Percentiles rank a stretch among this genome's conserved stretches.
Evolutionary conservation across 1,140 invertebrate genomes (phyloP).

Genomic region (Euglossa dilemma): DNA sequence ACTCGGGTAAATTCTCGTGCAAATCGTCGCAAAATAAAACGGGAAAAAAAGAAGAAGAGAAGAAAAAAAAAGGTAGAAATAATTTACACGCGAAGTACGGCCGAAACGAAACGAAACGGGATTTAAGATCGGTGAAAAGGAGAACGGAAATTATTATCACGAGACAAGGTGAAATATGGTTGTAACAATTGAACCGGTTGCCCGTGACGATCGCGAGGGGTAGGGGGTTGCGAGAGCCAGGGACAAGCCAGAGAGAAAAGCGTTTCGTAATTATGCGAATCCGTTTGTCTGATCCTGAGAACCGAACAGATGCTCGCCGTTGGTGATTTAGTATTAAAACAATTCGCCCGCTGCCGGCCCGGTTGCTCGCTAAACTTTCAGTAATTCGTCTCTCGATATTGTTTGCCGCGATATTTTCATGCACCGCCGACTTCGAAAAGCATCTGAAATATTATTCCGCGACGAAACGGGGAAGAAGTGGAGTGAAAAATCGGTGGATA

Average conservation of each 20-base stretch:
- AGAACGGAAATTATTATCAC: background rate
- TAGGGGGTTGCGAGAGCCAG: background rate
- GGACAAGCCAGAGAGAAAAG: background rate
- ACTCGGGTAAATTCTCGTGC: too few species aligned
- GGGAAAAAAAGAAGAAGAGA: too few species aligned
- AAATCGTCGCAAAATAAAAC: too few species aligned
- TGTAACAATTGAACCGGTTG: slow-evolving; percentile 8
- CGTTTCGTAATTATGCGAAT: slow-evolving; percentile 53
- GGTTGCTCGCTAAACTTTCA: slow-evolving; percentile 4
- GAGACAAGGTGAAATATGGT: background rate
- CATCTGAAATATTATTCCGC: too few species aligned
- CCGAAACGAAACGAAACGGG: too few species aligned
- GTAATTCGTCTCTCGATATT: slow-evolving; percentile 25
- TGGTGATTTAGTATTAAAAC: slow-evolving; percentile 46
- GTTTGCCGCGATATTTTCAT: background rate
- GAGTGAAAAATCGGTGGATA: background rate
- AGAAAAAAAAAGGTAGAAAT: too few species aligned
- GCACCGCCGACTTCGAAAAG: too few species aligned
- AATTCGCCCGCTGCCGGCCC: slow-evolving; percentile 1
- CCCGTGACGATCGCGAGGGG: slow-evolving; percentile 32
- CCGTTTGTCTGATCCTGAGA: slow-evolving; percentile 52
- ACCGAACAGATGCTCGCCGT: slow-evolving; percentile 32
- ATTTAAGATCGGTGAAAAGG: too few species aligned
- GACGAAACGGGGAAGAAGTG: too few species aligned
- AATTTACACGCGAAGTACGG: too few species aligned